Evolutionary conservation across 2,113 vertebrate genomes (phyloP), one percentile per base, ranked within the genome.

Genomic region (Shinisaurus crocodilurus): DNA sequence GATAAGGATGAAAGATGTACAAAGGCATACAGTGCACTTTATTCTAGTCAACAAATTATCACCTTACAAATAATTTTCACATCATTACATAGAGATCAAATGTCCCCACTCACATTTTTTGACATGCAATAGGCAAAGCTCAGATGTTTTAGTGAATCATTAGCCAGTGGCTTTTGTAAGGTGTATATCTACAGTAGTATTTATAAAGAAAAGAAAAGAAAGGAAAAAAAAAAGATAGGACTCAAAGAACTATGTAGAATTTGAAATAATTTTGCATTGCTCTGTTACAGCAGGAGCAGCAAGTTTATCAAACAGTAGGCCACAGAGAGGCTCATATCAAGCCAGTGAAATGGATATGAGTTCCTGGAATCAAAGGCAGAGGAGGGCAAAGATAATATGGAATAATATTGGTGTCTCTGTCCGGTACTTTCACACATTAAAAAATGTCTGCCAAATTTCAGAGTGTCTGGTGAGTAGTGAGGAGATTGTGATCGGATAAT

Each of bases 311-410:
- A 69, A 43, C 15, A 15, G 25, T 23, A 1, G 2, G 70, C 15
- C 6, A 6, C 12, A 72, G 63, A 63, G 3, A n/a, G 1, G 29
- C 1, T 0, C 0, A 0, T 1, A 5, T 16, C 45, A 87, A 82
- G 16, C 27, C 15, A 1, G 18, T 25, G 45, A 2, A 81, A 79
- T 40, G 37, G 67, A 72, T 82, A 45, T 70, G 10, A 25, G 48
- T 48, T 85, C 80, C 70, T 15, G 18, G 13, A 0, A 0, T 16
- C n/a, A 29, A 13, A 9, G 20, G 0, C 54, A 34, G 25, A 67
- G 79, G 7, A 50, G 34, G 48, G 82, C 27, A 82, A 76, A 1
- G 16, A 77, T 67, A n/a, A 77, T 67, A n/a, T 43, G 9, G 48
- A 89, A 69, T 63, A n/a, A 45, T 63, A 6, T n/a, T 57, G 13